Evolutionary conservation across 2,888 invertebrate species (phyloP).

Genomic region (Julus scandinavius): DNA sequence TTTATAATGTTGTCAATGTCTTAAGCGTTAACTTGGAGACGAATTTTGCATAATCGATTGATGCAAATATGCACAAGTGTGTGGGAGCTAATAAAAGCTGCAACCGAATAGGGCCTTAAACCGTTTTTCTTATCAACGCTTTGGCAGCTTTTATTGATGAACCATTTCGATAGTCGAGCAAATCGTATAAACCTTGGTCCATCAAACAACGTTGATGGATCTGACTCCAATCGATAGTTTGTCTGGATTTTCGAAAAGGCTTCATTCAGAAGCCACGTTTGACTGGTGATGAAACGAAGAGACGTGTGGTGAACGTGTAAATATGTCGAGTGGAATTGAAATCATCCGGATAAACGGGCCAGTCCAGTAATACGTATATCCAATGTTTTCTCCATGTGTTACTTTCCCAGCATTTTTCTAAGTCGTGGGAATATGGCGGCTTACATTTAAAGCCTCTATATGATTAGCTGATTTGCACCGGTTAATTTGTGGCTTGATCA

Average conservation of each 20-base stretch:
- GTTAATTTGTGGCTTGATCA: no score
- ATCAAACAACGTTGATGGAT: neutral
- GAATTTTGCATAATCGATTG: conserved; percentile 27
- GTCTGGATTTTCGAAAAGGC: neutral
- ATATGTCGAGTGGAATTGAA: conserved; percentile 1
- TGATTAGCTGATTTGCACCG: no score
- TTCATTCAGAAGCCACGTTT: neutral
- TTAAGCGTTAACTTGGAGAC: neutral
- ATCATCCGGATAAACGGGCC: neutral
- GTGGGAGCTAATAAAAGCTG: neutral
- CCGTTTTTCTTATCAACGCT: conserved; percentile 15
- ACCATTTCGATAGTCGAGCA: conserved; percentile 34
- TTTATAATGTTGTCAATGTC: conserved; percentile 4
- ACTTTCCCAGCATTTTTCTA: no score
- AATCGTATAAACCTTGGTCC: conserved; percentile 13
- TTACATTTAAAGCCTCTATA: no score
- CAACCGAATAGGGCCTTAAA: neutral
- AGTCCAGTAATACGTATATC: neutral
- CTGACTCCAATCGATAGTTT: conserved; percentile 3
- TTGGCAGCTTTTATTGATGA: conserved; percentile 38
- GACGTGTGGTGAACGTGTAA: neutral
- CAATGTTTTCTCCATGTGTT: no score
- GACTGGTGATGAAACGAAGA: neutral
- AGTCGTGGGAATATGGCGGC: no score
- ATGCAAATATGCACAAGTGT: neutral